These are phyloP conservation scores for Odontocolon sp. DNA, from an alignment of 2,888 invertebrate genomes.

Conservation along the genomic window DNA sequence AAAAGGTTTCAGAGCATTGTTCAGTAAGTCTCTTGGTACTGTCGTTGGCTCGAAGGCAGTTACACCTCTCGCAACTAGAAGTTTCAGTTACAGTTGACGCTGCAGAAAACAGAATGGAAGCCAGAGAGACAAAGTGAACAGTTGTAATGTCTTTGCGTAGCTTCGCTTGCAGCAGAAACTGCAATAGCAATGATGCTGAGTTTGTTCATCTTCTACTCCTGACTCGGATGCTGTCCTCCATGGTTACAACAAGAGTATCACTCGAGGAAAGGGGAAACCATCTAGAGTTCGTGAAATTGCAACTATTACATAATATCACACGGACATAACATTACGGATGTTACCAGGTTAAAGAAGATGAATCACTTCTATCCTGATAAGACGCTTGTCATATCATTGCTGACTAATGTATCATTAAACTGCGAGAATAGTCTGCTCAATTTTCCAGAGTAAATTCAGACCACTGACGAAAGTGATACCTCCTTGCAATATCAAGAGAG, in stretches of 20 bases:
- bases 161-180: slow-evolving; percentile 52
- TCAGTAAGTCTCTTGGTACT: slow-evolving; percentile 34
- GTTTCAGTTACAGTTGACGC: slow-evolving; percentile 28
- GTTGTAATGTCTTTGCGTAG: slow-evolving; percentile 66
- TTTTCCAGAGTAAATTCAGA: too few relatives aligned
- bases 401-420: too few relatives aligned
- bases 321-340: too few relatives aligned
- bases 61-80: slow-evolving; percentile 51
- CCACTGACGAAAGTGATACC: too few relatives aligned
- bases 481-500: too few relatives aligned
- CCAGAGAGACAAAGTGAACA: slow-evolving; percentile 64
- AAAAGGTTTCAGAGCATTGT: slow-evolving; percentile 20
- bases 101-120: slow-evolving; percentile 44
- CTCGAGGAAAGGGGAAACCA: slow-evolving; percentile 22
- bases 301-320: too few relatives aligned
- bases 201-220: slow-evolving; percentile 16
- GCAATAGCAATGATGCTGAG: slow-evolving; percentile 35
- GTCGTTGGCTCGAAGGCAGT: slow-evolving; percentile 54
- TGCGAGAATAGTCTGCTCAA: too few relatives aligned
- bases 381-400: too few relatives aligned
- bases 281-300: neutral
- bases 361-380: too few relatives aligned
- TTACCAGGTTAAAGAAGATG: too few relatives aligned
- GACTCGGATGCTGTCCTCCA: neutral
- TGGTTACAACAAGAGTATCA: slow-evolving; percentile 32